A percentile compares a stretch with the other conserved stretches of the same genome.
Evolutionary conservation across 1,140 invertebrate genomes (phyloP).

Genomic region (Drusus annulatus): DNA sequence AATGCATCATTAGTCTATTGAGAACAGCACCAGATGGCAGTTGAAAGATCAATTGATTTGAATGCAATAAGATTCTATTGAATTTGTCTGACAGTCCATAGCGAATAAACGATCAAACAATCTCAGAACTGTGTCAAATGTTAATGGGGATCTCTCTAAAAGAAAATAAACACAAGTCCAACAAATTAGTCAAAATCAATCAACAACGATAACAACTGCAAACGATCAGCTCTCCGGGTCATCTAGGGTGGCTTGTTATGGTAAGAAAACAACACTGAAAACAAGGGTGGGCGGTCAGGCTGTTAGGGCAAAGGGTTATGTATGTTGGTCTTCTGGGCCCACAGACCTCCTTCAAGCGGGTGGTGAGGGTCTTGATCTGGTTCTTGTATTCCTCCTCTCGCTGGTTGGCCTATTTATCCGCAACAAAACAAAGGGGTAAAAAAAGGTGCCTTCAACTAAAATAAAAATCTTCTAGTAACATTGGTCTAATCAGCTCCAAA

Average conservation of each 20-base stretch:
- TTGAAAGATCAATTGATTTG: no score
- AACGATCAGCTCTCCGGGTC: constrained; percentile 10
- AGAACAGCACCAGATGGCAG: background rate
- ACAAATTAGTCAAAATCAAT: background rate
- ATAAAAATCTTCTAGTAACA: no score
- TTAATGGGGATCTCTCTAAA: constrained; percentile 24
- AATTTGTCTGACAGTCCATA: background rate
- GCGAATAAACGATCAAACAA: constrained; percentile 4
- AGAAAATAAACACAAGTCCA: constrained; percentile 1
- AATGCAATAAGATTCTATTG: no score
- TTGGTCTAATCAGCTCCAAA: no score
- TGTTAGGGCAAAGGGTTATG: constrained; percentile 32
- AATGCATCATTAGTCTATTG: background rate
- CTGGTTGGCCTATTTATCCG: constrained; percentile 91
- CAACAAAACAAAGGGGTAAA: constrained; percentile 44
- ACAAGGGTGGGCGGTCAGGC: constrained; percentile 21
- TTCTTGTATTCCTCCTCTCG: constrained; percentile 99
- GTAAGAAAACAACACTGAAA: constrained; percentile 37
- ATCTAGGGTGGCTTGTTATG: constrained; percentile 1
- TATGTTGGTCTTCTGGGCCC: constrained; percentile 3
- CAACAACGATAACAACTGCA: constrained; percentile 40
- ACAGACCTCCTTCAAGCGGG: constrained; percentile 98
- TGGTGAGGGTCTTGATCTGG: constrained; percentile 99
- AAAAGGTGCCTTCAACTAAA: background rate
- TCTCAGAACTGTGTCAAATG: background rate